Conservation (phyloP, 2,113 vertebrate species). For the Channa maculata region DNA sequence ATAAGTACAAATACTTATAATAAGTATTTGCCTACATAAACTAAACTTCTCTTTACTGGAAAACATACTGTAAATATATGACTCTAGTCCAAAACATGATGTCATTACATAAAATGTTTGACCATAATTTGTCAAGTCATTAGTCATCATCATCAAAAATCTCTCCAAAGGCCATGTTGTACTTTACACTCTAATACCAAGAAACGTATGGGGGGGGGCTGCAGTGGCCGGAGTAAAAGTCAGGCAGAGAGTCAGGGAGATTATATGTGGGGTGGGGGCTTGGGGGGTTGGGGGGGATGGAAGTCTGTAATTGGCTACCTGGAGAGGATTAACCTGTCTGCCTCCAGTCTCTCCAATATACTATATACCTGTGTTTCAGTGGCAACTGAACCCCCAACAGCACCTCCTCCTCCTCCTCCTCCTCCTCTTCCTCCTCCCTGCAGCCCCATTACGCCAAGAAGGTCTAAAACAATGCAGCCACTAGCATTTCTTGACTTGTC, state of each 20-base stretch:
- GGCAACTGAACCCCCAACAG: constrained; percentile 16
- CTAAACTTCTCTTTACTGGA: no score
- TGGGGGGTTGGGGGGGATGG: constrained; percentile 16
- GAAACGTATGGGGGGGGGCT: no score
- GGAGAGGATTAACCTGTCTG: constrained; percentile 77
- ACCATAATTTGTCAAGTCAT: no score
- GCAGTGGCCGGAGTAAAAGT: constrained; percentile 18
- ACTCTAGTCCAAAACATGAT: no score
- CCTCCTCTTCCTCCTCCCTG: background rate
- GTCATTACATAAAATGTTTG: no score
- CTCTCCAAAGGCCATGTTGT: no score
- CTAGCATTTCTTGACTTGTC: background rate
- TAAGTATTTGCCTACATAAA: no score
- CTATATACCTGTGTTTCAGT: constrained; percentile 40
- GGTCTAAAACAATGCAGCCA: no score
- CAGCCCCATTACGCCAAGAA: background rate
- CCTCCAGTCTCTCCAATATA: constrained; percentile 66
- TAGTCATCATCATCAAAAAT: no score
- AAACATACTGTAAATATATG: no score
- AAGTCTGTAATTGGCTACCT: constrained; percentile 70
- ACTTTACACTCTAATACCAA: no score
- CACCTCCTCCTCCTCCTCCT: background rate
- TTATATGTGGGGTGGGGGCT: constrained; percentile 52
- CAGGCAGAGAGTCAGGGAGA: constrained; percentile 56
- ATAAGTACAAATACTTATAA: no score